Percentiles rank a stretch among this genome's conserved stretches.
phyloP scores from a whole-genome alignment of 1,140 invertebrate genomes.

The Drosophila bocqueti region DNA sequence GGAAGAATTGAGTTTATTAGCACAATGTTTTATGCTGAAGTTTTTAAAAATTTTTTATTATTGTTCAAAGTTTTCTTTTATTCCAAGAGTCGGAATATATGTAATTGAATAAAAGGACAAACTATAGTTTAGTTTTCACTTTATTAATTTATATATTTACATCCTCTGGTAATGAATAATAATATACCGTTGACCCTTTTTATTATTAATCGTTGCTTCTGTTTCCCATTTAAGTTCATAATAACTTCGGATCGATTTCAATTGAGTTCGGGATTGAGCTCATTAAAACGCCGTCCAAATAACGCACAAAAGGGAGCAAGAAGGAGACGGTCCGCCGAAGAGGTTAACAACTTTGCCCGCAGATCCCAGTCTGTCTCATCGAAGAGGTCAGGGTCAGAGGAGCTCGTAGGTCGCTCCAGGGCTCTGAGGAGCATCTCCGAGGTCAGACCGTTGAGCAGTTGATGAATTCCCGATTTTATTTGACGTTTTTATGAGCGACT shows the following conservation, averaged over 20 bases:
- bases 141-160: too few relatives aligned
- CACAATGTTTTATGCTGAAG: slow-evolving; percentile 65
- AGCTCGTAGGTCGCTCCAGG: slow-evolving; percentile 36
- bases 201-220: too few relatives aligned
- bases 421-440: not conserved
- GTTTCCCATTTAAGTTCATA: too few relatives aligned
- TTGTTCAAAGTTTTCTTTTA: too few relatives aligned
- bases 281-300: slow-evolving; percentile 36
- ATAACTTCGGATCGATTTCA: slow-evolving; percentile 2
- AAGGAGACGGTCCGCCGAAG: too few relatives aligned
- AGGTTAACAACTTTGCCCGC: slow-evolving; percentile 2
- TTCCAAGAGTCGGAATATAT: too few relatives aligned
- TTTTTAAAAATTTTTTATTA: too few relatives aligned
- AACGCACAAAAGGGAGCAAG: not conserved
- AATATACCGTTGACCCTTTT: too few relatives aligned
- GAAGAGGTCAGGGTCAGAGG: slow-evolving; percentile 9
- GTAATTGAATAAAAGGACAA: too few relatives aligned
- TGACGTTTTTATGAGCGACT: slow-evolving; percentile 64
- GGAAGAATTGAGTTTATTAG: too few relatives aligned
- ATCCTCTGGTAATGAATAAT: too few relatives aligned
- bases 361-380: slow-evolving; percentile 5
- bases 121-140: too few relatives aligned
- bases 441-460: slow-evolving; percentile 43
- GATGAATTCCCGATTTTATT: slow-evolving; percentile 74
- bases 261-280: slow-evolving; percentile 8